phyloP scores from a whole-genome alignment of 2,797 vertebrate genomes.

The Betta splendens region DNA sequence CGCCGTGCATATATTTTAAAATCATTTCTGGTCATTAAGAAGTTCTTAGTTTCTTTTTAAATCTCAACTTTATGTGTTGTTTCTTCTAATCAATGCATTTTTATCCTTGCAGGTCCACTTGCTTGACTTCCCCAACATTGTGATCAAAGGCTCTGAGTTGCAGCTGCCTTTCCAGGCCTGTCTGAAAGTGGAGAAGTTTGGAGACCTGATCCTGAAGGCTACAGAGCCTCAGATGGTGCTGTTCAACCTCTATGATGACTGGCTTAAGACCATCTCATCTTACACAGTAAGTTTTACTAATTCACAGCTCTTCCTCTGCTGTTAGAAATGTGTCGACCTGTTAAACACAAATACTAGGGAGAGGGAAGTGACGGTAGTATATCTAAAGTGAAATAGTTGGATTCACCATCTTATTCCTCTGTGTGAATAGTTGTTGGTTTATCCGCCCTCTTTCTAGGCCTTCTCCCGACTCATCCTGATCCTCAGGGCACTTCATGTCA shows the following conservation, averaged over 20 bases:
- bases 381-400: neutral
- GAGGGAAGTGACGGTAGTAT: neutral
- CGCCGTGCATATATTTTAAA: constrained; percentile 10
- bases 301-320: neutral
- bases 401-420: constrained; percentile 1
- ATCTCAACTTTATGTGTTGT: rapidly evolving
- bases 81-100: constrained; percentile 2
- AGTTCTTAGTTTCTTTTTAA: neutral
- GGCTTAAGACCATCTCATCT: constrained; percentile 99
- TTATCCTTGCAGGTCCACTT: constrained; percentile 89
- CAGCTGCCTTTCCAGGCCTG: constrained; percentile 99
- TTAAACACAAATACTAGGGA: neutral
- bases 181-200: constrained; percentile 99
- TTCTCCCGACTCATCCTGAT: constrained; percentile 99
- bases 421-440: constrained; percentile 43
- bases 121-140: constrained; percentile 99
- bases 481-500: constrained; percentile 94
- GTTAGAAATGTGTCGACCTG: neutral
- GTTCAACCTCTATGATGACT: constrained; percentile 99
- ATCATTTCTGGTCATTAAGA: neutral
- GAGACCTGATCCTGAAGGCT: constrained; percentile 97
- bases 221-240: constrained; percentile 99
- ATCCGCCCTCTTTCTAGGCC: constrained; percentile 79
- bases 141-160: constrained; percentile 98
- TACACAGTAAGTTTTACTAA: constrained; percentile 88